Base-by-base conservation (phyloP, 2,797 vertebrate genomes). In the Philypnodon macrostomus region DNA sequence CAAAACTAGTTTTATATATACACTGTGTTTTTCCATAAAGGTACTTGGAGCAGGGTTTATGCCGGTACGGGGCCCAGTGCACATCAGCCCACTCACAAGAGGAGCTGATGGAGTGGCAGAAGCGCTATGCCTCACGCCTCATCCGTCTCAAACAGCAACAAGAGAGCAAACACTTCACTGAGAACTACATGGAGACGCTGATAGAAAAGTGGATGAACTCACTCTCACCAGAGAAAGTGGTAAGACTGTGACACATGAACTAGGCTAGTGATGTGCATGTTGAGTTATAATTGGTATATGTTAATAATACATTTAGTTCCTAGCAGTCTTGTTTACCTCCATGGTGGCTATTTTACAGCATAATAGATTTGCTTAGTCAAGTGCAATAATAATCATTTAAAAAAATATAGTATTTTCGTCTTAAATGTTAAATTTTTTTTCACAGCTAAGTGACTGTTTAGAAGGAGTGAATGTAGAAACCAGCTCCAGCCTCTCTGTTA, bases 191-290 rank as follows among this genome's bases (percentile, higher is more conserved):
- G 92, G 97, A 99, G 85, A 91, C 92, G n/a, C 89, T 99, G 69
- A 99, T 99, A 63, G 97, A 99, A 87, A 98, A 98, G 86, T 99
- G 97, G 97, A 98, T 99, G 93, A 99, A 97, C 83, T 98, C 96
- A 0, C 90, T 98, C 47, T 93, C 91, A 52, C 97, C 97, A 34
- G 97, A 99, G 87, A 98, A 92, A 97, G 97, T 99, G 91, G 96
- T 98, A 86, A 85, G 80, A 55, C 15, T 56, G 40, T 47, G 41
- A n/a, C n/a, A n/a, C n/a, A n/a, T n/a, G n/a, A n/a, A n/a, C n/a
- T n/a, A n/a, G n/a, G n/a, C n/a, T n/a, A n/a, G n/a, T n/a, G n/a
- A n/a, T n/a, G n/a, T n/a, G n/a, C n/a, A n/a, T n/a, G n/a, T n/a
- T n/a, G n/a, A n/a, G n/a, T n/a, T n/a, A n/a, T n/a, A n/a, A n/a